These are phyloP conservation scores for Sebastes fasciatus DNA, from an alignment of 2,113 vertebrate species.

Conservation along the genomic window DNA sequence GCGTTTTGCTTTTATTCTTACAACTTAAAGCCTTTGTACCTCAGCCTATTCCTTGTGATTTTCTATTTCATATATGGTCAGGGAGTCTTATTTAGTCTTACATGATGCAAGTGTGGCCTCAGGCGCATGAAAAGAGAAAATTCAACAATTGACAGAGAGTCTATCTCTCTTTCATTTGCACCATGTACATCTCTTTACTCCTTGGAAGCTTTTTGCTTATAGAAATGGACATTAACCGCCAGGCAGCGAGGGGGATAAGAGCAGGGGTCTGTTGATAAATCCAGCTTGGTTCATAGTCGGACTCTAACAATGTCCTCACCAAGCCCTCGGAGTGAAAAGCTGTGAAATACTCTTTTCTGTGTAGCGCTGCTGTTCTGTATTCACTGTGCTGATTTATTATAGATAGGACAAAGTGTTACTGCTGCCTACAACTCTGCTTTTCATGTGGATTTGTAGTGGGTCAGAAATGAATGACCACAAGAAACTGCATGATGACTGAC, in stretches of 20 bases:
- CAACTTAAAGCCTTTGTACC: conserved; percentile 25
- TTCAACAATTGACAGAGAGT: conserved; percentile 32
- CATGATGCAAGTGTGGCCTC: conserved; percentile 36
- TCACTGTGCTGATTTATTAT: conserved; percentile 50
- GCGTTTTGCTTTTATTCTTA: conserved; percentile 32
- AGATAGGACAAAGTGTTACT: conserved; percentile 31
- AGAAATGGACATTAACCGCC: conserved; percentile 45
- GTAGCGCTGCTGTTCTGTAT: conserved; percentile 37
- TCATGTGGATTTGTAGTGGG: conserved; percentile 15
- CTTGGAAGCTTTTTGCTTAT: conserved; percentile 26
- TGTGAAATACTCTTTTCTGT: conserved; percentile 21
- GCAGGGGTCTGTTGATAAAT: conserved; percentile 50
- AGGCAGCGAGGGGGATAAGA: conserved; percentile 48
- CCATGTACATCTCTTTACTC: conserved; percentile 46
- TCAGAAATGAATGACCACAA: conserved; percentile 28
- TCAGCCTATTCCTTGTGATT: conserved; percentile 5
- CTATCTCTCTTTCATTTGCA: conserved; percentile 54
- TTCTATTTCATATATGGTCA: conserved; percentile 28
- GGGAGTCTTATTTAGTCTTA: conserved; percentile 46
- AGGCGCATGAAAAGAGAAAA: conserved; percentile 21
- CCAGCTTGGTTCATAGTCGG: conserved; percentile 22
- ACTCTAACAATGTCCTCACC: conserved; percentile 51
- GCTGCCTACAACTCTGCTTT: conserved; percentile 27
- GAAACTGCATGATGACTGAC: conserved; percentile 11
- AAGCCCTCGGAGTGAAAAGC: conserved; percentile 23